Evolutionary conservation across 2,113 vertebrate species (phyloP).

Genomic region (Paedocypris sp.): DNA sequence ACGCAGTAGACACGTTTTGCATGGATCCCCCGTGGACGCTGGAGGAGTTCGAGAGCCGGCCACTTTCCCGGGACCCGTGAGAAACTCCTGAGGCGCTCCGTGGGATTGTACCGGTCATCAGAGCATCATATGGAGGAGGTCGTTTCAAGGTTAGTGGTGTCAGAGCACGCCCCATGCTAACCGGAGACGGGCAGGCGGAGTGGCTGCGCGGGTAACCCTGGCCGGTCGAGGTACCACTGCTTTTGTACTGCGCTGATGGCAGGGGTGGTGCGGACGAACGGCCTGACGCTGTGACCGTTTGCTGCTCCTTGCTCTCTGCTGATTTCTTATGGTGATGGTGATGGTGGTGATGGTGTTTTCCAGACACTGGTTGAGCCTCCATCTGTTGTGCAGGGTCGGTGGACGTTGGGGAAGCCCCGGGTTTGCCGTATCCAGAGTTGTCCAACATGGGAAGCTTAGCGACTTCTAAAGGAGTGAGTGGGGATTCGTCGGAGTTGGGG

Average conservation of each 20-base stretch:
- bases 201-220: slow-evolving; percentile 86
- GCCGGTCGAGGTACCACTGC: slow-evolving; percentile 58
- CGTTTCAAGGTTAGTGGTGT: slow-evolving; percentile 87
- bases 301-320: slow-evolving; percentile 59
- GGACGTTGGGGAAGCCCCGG: slow-evolving; percentile 55
- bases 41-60: slow-evolving; percentile 70
- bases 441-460: slow-evolving; percentile 79
- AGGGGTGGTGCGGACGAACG: slow-evolving; percentile 84
- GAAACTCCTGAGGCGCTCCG: slow-evolving; percentile 75
- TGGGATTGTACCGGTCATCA: slow-evolving; percentile 78
- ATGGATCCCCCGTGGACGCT: slow-evolving; percentile 69
- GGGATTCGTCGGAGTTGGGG: slow-evolving; percentile 91
- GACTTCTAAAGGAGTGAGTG: slow-evolving; percentile 87
- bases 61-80: slow-evolving; percentile 60
- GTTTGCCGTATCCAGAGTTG: slow-evolving; percentile 71
- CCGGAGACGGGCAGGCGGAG: slow-evolving; percentile 86
- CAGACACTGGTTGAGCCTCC: slow-evolving; percentile 17
- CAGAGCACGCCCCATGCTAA: slow-evolving; percentile 81
- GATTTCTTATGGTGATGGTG: slow-evolving; percentile 43
- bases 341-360: slow-evolving; percentile 55
- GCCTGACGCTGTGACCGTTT: slow-evolving; percentile 66
- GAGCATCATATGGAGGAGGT: slow-evolving; percentile 83
- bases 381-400: slow-evolving; percentile 15
- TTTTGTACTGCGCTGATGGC: slow-evolving; percentile 76
- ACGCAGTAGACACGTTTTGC: slow-evolving; percentile 61